Base-by-base conservation (phyloP, 37 sponge, comb jelly and placozoan genomes). In the Chondrilla cf. caribensis region DNA sequence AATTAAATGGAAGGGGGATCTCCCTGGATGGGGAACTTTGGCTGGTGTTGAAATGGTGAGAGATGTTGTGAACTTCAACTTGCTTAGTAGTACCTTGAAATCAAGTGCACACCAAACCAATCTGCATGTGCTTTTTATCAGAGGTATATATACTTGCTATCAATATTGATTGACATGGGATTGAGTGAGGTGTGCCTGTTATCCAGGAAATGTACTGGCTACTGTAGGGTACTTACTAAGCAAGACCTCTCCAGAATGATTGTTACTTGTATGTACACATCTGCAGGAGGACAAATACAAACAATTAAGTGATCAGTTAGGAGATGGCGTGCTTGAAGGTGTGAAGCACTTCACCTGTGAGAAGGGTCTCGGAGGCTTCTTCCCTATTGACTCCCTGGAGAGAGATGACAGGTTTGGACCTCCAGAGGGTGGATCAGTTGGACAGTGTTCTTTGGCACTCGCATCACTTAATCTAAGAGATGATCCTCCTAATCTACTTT, bases 1-100 rank as follows among this genome's bases (percentile, higher is more conserved):
- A 25, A 11, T 73, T 40, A 38, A 73, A 40, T 73, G 76, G 76
- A 37, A 11, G 21, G 76, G 76, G 17, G 25, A 2, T 39, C 41
- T 42, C 0, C 44, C 76, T n/a, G 76, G 41, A 3, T 15, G 22
- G 40, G 41, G 3, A 17, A 4, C 17, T 3, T 41, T 73, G 76
- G 76, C 76, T 73, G 76, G 76, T n/a, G 18, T 73, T 3, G 76
- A 73, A 39, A 40, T 73, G 76, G 76, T 73, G 25, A 43, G 29
- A 15, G 6, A 62, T 62, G 5, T 7, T n/a, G 25, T 29, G 64
- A 19, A 55, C 57, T 19, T 55, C 11, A 55, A 55, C 17, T 55
- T 55, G 17, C 11, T 17, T 19, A 55, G 57, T 19, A 55, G 57
- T 55, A n/a, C n/a, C n/a, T n/a, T n/a, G n/a, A n/a, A n/a, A n/a